Evolutionary conservation across 2,888 invertebrate species (phyloP).

Genomic region (Cacoxenus indagator): DNA sequence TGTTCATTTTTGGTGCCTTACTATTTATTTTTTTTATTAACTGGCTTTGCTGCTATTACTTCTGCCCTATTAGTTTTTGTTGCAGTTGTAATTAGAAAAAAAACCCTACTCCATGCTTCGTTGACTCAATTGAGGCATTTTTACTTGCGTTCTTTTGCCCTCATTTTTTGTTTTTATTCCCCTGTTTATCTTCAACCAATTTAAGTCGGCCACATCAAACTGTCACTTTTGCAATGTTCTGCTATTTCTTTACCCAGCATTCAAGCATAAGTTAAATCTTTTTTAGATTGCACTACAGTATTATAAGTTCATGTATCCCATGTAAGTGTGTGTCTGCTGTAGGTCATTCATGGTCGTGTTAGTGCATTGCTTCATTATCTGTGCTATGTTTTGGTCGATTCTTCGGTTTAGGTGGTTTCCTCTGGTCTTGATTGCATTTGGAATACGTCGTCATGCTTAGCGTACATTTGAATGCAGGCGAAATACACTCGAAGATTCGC

Average conservation of each 20-base stretch:
- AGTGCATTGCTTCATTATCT: conserved; percentile 2
- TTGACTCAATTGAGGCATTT: conserved; percentile 4
- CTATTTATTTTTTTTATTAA: conserved; percentile 8
- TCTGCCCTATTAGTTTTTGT: neutral
- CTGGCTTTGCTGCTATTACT: neutral
- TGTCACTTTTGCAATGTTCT: conserved; percentile 7
- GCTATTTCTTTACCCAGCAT: conserved; percentile 11
- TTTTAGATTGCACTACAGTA: neutral
- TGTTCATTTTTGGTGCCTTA: too few species aligned
- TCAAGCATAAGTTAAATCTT: neutral
- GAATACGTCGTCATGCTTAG: neutral
- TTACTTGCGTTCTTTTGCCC: neutral
- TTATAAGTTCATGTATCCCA: conserved; percentile 1
- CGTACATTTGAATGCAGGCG: neutral
- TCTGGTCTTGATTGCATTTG: conserved; percentile 5
- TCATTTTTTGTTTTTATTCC: neutral
- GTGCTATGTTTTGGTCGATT: neutral
- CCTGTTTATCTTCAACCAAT: neutral
- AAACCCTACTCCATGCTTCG: conserved; percentile 14
- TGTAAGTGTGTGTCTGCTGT: neutral
- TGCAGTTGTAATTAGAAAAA: conserved; percentile 9
- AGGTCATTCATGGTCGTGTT: neutral
- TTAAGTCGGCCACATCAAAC: conserved; percentile 5
- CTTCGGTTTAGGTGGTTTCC: neutral
- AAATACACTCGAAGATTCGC: neutral